Evolutionary conservation across 2,888 invertebrate genomes (phyloP).

Genomic region (Liposcelis brunnea): DNA sequence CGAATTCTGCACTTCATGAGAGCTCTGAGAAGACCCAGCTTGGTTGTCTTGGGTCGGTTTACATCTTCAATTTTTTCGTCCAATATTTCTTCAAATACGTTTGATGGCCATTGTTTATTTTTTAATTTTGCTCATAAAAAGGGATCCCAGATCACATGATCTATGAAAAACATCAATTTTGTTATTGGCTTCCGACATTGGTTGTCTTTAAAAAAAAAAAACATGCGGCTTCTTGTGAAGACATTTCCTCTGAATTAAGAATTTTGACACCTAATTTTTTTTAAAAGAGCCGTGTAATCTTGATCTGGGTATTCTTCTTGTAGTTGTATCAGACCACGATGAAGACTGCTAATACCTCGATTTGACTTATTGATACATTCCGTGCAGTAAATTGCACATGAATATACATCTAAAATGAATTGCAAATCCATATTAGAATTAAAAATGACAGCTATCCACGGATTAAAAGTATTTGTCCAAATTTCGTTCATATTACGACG

Average conservation of each 20-base stretch:
- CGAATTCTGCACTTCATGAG: no score
- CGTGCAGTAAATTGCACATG: background rate
- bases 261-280: background rate
- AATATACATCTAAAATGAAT: constrained; percentile 2
- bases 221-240: constrained; percentile 5
- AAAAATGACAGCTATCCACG: background rate
- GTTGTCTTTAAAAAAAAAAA: background rate
- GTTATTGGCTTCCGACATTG: background rate
- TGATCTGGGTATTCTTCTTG: background rate
- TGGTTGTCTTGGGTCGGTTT: no score
- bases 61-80: no score
- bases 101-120: no score
- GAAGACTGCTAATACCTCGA: background rate
- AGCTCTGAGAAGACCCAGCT: no score
- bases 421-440: constrained; percentile 4
- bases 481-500: constrained; percentile 1
- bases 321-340: background rate
- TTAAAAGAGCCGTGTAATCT: background rate
- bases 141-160: no score
- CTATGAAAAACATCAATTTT: no score
- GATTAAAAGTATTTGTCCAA: constrained; percentile 3
- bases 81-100: no score
- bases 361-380: constrained; percentile 1
- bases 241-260: constrained; percentile 3
- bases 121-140: no score